Evolutionary conservation across 2,888 invertebrate species (phyloP), one percentile per base, ranked within the genome.

Genomic region (Pseudococcus longispinus): DNA sequence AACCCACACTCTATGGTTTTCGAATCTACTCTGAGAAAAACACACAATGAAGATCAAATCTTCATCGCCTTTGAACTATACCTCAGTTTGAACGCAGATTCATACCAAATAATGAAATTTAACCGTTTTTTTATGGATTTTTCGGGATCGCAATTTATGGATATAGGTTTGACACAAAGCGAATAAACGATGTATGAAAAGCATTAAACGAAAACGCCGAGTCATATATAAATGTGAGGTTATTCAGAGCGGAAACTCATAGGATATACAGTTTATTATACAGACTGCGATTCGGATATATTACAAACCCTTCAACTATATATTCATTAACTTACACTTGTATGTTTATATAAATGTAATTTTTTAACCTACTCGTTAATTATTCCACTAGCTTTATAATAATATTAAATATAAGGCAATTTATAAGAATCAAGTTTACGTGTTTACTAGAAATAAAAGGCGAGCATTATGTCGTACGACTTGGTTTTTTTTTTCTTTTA

Each of bases 211-310:
- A 42, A 80, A 70, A 80, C 42, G 77, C 42, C 42, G 29, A 80
- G 77, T 80, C 77, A 80, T 80, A 80, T 20, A 18, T 6, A 42
- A 80, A 37, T 80, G n/a, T 32, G 74, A 80, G 42, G 42, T 37
- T 80, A 80, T 80, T 80, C 77, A 80, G 77, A 80, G 77, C 77
- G 77, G 77, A 80, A 80, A 80, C 77, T 37, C 77, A 80, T 70
- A 70, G 29, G 6, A 32, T 70, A 70, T 80, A 42, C 77, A 80
- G 77, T 80, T 80, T 80, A 80, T 80, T 80, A 80, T 80, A 70
- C 70, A 70, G 8, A 15, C 23, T 5, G 77, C 77, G 37, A 80
- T 80, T 80, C 77, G 77, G 20, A 80, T 80, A 70, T 70, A 70
- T 70, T 70, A 42, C 77, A 42, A 80, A 80, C 42, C 42, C 42